phyloP scores from a whole-genome alignment of 1,140 invertebrate species.

The Monochamus saltuarius region DNA sequence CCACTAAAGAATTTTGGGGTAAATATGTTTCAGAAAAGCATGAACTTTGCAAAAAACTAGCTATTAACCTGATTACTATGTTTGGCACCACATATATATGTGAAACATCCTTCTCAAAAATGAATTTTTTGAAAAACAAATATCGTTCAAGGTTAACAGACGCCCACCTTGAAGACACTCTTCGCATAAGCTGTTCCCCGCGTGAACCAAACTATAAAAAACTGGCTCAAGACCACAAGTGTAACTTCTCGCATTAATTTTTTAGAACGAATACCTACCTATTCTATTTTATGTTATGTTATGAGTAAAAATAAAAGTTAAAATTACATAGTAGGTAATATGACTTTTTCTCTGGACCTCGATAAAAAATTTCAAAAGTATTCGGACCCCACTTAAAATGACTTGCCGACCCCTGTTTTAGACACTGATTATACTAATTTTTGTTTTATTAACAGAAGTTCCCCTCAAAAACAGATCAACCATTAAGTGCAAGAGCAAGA shows the following conservation, averaged over 20 bases:
- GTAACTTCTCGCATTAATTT: constrained; percentile 22
- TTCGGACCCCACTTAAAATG: no score
- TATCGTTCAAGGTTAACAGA: constrained; percentile 25
- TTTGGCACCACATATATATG: neutral
- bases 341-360: no score
- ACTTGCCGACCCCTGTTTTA: no score
- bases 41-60: constrained; percentile 20
- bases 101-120: constrained; percentile 18
- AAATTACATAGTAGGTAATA: no score
- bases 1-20: constrained; percentile 8
- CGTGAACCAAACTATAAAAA: constrained; percentile 21
- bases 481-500: constrained; percentile 2
- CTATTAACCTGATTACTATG: constrained; percentile 16
- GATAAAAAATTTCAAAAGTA: no score
- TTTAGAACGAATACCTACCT: neutral
- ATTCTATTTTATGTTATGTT: no score
- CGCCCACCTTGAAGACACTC: constrained; percentile 24
- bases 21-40: constrained; percentile 9
- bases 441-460: no score
- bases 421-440: no score
- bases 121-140: constrained; percentile 25
- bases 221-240: constrained; percentile 23
- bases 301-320: no score
- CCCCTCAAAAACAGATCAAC: constrained; percentile 10
- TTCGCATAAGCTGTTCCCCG: constrained; percentile 21